phyloP scores from a whole-genome alignment of 2,888 invertebrate genomes.

The Panopea generosa region DNA sequence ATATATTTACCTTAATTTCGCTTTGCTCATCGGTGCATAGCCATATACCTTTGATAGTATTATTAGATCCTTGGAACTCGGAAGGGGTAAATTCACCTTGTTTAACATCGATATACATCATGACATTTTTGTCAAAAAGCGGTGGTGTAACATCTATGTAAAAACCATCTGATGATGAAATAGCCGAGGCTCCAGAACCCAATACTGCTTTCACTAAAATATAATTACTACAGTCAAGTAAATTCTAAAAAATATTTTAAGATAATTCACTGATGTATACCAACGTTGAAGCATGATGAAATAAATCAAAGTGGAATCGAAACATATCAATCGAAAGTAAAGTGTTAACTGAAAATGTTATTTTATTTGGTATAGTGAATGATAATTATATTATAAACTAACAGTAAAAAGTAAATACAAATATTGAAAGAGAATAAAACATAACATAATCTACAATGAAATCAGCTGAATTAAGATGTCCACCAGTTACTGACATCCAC shows the following conservation, averaged over 20 bases:
- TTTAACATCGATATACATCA: slow-evolving; percentile 66
- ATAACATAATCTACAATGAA: no score
- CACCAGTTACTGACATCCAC: no score
- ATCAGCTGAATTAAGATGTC: no score
- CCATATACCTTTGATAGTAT: slow-evolving; percentile 70
- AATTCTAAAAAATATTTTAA: not conserved
- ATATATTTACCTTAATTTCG: slow-evolving; percentile 70
- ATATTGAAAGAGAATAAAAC: no score
- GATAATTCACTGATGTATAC: no score
- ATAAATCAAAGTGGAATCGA: not conserved
- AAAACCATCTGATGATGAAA: slow-evolving; percentile 67
- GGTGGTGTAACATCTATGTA: slow-evolving; percentile 70
- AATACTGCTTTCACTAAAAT: slow-evolving; percentile 69
- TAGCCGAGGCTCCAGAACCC: slow-evolving; percentile 63
- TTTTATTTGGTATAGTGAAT: no score
- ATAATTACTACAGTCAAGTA: no score
- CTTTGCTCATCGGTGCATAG: slow-evolving; percentile 68
- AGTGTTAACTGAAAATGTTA: no score
- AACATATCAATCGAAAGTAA: no score
- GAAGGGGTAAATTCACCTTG: slow-evolving; percentile 71
- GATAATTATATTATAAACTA: no score
- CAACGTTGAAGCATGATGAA: not conserved
- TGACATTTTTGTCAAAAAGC: slow-evolving; percentile 46
- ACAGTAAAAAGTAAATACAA: no score
- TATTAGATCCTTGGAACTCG: slow-evolving; percentile 63